Evolutionary conservation across 1,140 invertebrate species (phyloP).

Genomic region (Trachelipus rathkii): DNA sequence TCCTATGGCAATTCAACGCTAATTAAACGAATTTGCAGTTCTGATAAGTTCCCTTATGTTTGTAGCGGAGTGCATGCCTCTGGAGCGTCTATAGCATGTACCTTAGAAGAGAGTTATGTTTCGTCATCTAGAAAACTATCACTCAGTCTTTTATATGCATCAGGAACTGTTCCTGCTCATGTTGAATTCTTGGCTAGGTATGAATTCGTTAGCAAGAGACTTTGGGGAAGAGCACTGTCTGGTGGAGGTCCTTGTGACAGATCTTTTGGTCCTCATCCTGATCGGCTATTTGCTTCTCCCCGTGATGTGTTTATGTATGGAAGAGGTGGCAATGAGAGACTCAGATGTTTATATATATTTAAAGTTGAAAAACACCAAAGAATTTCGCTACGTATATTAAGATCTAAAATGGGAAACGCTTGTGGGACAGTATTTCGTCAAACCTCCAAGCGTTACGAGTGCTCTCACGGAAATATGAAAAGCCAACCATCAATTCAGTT

Average conservation of each 20-base stretch:
- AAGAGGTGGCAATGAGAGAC: slow-evolving; percentile 34
- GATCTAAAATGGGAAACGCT: slow-evolving; percentile 37
- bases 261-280: slow-evolving; percentile 36
- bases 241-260: slow-evolving; percentile 39
- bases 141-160: slow-evolving; percentile 34
- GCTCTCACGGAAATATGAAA: slow-evolving; percentile 33
- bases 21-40: slow-evolving; percentile 36
- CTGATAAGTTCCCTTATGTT: slow-evolving; percentile 36
- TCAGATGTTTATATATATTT: slow-evolving; percentile 40
- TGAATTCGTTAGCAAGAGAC: slow-evolving; percentile 39
- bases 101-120: slow-evolving; percentile 39
- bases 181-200: slow-evolving; percentile 43
- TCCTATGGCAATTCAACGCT: slow-evolving; percentile 22
- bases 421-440: slow-evolving; percentile 37
- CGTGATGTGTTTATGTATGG: slow-evolving; percentile 43
- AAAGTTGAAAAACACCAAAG: slow-evolving; percentile 33
- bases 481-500: slow-evolving; percentile 36
- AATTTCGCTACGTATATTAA: slow-evolving; percentile 34
- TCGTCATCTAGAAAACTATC: slow-evolving; percentile 30
- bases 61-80: slow-evolving; percentile 40
- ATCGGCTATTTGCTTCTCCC: slow-evolving; percentile 42
- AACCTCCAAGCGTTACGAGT: slow-evolving; percentile 37
- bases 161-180: slow-evolving; percentile 37
- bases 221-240: slow-evolving; percentile 34
- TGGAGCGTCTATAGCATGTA: slow-evolving; percentile 34